Conservation (phyloP, 2,113 vertebrate species). For the Saccopteryx bilineata region DNA sequence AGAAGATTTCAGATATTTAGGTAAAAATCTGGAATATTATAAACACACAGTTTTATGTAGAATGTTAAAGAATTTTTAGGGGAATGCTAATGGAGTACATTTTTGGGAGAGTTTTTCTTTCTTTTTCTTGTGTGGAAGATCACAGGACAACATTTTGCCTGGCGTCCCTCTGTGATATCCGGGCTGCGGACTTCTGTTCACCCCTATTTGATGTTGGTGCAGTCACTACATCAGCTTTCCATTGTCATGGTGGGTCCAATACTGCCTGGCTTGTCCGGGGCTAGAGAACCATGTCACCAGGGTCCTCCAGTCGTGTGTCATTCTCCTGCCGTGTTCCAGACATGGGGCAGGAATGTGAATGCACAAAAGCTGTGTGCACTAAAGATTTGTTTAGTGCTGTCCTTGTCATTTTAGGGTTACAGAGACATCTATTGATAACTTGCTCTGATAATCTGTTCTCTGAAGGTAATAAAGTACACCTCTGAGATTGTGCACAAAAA, state of each 20-base stretch:
- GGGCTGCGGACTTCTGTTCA: background rate
- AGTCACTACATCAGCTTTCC: background rate
- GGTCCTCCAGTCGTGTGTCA: accelerated
- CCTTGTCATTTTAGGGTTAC: background rate
- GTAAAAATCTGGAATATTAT: background rate
- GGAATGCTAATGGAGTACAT: background rate
- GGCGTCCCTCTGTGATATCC: background rate
- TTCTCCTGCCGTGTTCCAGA: accelerated
- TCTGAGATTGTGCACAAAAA: background rate
- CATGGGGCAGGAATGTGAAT: accelerated
- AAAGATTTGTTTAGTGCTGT: background rate
- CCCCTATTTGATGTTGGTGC: background rate
- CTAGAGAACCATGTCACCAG: background rate
- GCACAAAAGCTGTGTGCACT: accelerated
- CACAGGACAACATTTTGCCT: accelerated
- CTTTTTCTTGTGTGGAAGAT: background rate
- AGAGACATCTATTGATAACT: background rate
- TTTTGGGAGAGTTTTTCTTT: background rate
- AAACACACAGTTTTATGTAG: background rate
- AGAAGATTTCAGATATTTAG: background rate
- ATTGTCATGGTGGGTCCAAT: accelerated
- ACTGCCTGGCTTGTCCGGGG: background rate
- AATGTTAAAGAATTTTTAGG: background rate
- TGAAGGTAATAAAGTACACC: constrained; percentile 20
- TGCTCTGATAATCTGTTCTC: constrained; percentile 37